phyloP scores from a whole-genome alignment of 2,888 invertebrate genomes.

The Drosophila flavopinicola region DNA sequence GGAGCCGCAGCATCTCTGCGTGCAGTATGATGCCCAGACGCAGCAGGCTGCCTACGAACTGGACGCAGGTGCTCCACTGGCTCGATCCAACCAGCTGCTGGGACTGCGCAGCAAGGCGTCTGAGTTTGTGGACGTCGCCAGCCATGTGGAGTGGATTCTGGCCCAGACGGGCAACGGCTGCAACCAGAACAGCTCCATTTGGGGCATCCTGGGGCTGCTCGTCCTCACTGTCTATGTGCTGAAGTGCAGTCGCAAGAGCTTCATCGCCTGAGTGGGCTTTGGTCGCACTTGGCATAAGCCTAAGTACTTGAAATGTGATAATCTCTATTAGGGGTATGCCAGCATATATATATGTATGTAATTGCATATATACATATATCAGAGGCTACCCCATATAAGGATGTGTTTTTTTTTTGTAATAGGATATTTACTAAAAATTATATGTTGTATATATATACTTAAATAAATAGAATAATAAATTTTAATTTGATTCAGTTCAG shows the following conservation, averaged over 20 bases:
- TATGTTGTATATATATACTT: background rate
- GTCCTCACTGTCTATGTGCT: slow-evolving; percentile 73
- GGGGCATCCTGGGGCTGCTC: slow-evolving; percentile 78
- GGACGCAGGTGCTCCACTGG: slow-evolving; percentile 63
- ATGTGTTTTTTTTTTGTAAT: slow-evolving; percentile 1
- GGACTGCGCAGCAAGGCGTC: slow-evolving; percentile 41
- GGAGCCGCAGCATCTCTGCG: slow-evolving; percentile 28
- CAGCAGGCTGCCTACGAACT: slow-evolving; percentile 1
- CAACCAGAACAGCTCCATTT: slow-evolving; percentile 79
- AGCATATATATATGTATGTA: background rate
- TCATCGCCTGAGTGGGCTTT: slow-evolving; percentile 16
- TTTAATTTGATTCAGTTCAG: background rate
- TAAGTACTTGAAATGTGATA: slow-evolving; percentile 50
- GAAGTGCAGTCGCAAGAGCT: slow-evolving; percentile 51
- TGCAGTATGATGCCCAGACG: slow-evolving; percentile 10
- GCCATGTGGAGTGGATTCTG: slow-evolving; percentile 72
- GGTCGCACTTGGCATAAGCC: too few relatives aligned
- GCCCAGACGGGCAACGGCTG: slow-evolving; percentile 63
- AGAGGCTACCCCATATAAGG: background rate
- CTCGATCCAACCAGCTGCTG: slow-evolving; percentile 43
- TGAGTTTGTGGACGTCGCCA: slow-evolving; percentile 52
- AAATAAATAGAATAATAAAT: slow-evolving; percentile 15
- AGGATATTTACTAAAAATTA: too few relatives aligned
- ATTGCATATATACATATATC: too few relatives aligned
- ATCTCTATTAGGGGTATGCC: slow-evolving; percentile 41